Conservation (phyloP, 2,797 vertebrate genomes). For the Microctenopoma lineatum region DNA sequence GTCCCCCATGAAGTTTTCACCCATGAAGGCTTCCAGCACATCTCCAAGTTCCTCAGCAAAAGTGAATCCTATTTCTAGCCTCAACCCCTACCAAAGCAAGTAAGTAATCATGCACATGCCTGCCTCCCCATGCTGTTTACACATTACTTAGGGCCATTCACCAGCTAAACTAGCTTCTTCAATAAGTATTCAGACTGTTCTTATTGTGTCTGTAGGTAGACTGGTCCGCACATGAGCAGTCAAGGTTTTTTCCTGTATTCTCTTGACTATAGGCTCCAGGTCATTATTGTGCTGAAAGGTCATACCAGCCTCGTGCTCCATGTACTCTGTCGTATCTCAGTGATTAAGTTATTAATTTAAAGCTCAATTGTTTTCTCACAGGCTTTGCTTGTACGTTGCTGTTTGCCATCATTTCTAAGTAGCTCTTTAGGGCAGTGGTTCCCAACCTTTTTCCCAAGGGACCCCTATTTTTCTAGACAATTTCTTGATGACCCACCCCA, state of each 20-base stretch:
- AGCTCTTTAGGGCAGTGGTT: too few species aligned
- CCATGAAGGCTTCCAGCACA: conserved; percentile 54
- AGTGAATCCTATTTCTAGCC: conserved; percentile 88
- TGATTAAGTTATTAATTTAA: background rate
- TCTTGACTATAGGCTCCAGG: too few species aligned
- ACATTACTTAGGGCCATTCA: conserved; percentile 15
- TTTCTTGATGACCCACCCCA: too few species aligned
- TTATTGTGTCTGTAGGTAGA: too few species aligned
- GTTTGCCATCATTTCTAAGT: conserved; percentile 52
- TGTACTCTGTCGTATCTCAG: too few species aligned
- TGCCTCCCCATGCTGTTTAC: background rate
- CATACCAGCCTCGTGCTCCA: too few species aligned
- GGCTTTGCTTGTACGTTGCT: conserved; percentile 23
- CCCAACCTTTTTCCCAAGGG: too few species aligned
- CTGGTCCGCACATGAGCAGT: too few species aligned
- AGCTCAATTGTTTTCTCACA: conserved; percentile 29
- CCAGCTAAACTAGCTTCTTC: conserved; percentile 18
- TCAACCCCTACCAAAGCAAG: conserved; percentile 95
- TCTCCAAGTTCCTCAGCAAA: conserved; percentile 83
- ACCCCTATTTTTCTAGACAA: too few species aligned
- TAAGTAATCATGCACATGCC: conserved; percentile 73
- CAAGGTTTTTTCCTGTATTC: too few species aligned
- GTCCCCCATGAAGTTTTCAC: background rate
- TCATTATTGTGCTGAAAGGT: too few species aligned
- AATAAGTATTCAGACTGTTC: too few species aligned